Evolutionary conservation across 2,888 invertebrate genomes (phyloP), one percentile per base, ranked within the genome.

Genomic region (Acanthosoma haemorrhoidale): DNA sequence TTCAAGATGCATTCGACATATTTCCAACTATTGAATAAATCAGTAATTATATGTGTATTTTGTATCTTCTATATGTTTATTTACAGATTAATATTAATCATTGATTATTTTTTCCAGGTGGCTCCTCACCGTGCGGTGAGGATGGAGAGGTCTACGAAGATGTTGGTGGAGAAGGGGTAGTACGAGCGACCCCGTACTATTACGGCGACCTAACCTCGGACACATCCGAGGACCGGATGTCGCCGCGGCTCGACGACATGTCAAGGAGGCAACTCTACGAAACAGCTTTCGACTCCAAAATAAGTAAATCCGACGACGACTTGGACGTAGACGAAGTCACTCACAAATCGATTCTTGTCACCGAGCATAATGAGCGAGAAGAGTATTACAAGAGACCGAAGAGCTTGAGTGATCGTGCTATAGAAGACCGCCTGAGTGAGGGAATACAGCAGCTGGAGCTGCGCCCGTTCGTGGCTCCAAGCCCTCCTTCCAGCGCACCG

Each of bases 271-370:
- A 71, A 81, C 85, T 93, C 69, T 93, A 93, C 80, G 93, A 93
- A 81, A 93, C 93, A 70, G 93, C 93, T 71, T 93, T 93, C 80
- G 93, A 93, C 81, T 91, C 91, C 80, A 91, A 91, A 81, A 87
- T 92, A 77, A 88, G 88, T 78, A 88, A 89, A 74, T 91, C 91
- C 8, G 88, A 89, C 76, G 88, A 89, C 79, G 89, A 92, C 76
- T 84, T 92, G 78, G 91, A 92, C 77, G 88, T 92, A 66, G 91
- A 92, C 67, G 71, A 73, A 57, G 74, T 74, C 21, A 71, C 72
- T n/a, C 71, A 73, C 67, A 72, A 73, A 58, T 74, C 73, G 25
- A 72, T 74, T 29, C 68, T 74, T 25, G 73, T 73, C 25, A 58
- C 67, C 58, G 36, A 70, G 64, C 16, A 64, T 59, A 41, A 39